Evolutionary conservation across 2,888 invertebrate genomes (phyloP), one percentile per base, ranked within the genome.

Genomic region (Nomada lathburiana): DNA sequence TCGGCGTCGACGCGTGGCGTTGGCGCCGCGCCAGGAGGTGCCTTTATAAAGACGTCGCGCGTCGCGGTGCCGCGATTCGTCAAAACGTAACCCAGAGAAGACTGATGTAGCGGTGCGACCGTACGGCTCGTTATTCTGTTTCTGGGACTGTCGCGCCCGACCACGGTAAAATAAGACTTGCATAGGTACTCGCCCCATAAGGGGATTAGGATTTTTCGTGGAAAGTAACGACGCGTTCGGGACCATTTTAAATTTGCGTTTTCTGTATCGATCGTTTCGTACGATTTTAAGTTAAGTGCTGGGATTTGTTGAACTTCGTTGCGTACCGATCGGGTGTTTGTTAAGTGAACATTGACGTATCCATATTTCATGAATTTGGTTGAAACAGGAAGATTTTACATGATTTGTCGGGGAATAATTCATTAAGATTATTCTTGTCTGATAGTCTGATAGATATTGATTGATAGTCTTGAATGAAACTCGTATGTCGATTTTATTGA

Each of bases 101-200:
- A 92, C 91, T 90, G 90, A 92, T 92, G 92, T 90, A 88, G 84
- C 89, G 89, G 83, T 83, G 89, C 89, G 85, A 86, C 88, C 82
- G 88, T 87, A 89, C 85, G 89, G 89, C 91, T 92, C 90, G 92
- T 92, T 92, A 92, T 91, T 90, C 89, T 89, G 91, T 91, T 92
- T 91, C 65, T 88, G 89, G 88, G 76, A 86, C 84, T 87, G 83
- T 26, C 90, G 13, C 50, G 18, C 53, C 44, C 64, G 60, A 44
- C 65, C 18, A 85, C 76, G 79, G 84, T 79, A 80, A 81, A 76
- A 79, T 36, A 59, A 57, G 65, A 76, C 59, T 44, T n/a, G 47
- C 36, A 9, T 36, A 7, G 36, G 36, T 36, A 5, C 60, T 59
- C 64, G 42, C 26, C 57, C 47, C n/a, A 47, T 52, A 23, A 36